Evolutionary conservation across 2,113 vertebrate species (phyloP).

Genomic region (Psettodes erumei): DNA sequence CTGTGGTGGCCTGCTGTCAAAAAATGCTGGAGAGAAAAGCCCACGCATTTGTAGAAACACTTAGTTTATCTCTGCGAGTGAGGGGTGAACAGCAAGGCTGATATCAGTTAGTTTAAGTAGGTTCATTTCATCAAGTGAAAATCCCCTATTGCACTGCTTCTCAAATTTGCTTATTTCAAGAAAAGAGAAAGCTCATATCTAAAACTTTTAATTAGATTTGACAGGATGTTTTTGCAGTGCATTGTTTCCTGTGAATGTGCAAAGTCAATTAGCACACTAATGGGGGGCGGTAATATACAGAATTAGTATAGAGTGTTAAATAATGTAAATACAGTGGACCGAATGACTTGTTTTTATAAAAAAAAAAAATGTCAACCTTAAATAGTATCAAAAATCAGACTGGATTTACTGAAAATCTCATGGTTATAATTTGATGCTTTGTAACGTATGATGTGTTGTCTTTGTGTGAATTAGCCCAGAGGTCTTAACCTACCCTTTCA

Average conservation of each 20-base stretch:
- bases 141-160: too few species aligned
- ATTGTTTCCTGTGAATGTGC: neutral
- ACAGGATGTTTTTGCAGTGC: too few species aligned
- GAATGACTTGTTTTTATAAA: neutral
- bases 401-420: neutral
- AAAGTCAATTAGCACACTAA: neutral
- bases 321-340: slow-evolving; percentile 1
- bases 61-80: too few species aligned
- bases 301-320: neutral
- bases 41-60: too few species aligned
- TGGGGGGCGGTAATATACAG: neutral
- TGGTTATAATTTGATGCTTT: neutral
- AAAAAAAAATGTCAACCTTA: neutral
- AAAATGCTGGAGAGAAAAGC: neutral
- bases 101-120: too few species aligned
- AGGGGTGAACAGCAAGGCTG: neutral
- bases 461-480: slow-evolving; percentile 10
- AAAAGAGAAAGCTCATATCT: too few species aligned
- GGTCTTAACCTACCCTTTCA: slow-evolving; percentile 13
- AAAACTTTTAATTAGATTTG: too few species aligned
- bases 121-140: too few species aligned
- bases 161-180: too few species aligned
- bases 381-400: neutral
- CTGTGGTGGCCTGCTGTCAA: neutral
- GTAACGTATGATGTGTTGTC: neutral